phyloP scores from a whole-genome alignment of 1,140 invertebrate genomes.

The Drosophila takahashii region DNA sequence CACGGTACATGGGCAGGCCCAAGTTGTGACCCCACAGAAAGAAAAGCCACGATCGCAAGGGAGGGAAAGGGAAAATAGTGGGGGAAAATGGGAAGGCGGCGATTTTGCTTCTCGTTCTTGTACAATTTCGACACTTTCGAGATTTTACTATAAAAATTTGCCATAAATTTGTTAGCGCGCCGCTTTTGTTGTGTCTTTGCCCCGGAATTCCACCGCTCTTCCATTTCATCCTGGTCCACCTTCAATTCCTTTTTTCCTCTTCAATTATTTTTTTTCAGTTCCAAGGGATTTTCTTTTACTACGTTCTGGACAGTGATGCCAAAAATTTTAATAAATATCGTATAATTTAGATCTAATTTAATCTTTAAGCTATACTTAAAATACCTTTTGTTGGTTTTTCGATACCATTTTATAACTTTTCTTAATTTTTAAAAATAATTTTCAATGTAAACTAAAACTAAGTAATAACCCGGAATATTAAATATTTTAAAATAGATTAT shows the following conservation, averaged over 20 bases:
- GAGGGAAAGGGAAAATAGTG: not conserved
- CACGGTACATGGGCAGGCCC: constrained; percentile 45
- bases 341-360: no score
- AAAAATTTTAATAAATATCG: no score
- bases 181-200: constrained; percentile 42
- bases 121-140: constrained; percentile 78
- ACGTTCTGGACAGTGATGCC: constrained; percentile 29
- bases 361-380: no score
- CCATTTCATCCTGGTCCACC: not conserved
- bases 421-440: no score
- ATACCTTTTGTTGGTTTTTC: no score
- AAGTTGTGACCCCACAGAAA: constrained; percentile 68
- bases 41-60: constrained; percentile 33
- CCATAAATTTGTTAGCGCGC: constrained; percentile 74
- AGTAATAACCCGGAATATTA: no score
- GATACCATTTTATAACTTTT: no score
- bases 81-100: constrained; percentile 26
- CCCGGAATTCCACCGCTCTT: not conserved
- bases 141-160: constrained; percentile 80
- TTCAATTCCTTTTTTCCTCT: not conserved
- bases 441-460: no score
- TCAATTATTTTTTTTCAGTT: not conserved
- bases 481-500: no score
- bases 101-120: constrained; percentile 39
- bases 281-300: constrained; percentile 30